Evolutionary conservation across 1,140 invertebrate species (phyloP).

Genomic region (Drosophila yakuba): DNA sequence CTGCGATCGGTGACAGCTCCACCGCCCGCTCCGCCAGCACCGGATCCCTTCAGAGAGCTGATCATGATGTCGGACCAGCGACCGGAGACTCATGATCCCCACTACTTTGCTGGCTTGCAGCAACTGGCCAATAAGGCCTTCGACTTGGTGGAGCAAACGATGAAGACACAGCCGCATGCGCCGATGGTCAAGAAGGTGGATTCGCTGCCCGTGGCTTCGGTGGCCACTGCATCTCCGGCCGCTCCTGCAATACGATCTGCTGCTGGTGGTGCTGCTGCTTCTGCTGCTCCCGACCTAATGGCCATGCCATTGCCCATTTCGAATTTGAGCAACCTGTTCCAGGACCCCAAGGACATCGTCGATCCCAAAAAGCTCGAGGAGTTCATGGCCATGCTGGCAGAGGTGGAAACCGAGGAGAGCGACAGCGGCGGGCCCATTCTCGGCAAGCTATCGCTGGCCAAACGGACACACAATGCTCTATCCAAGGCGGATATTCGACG

Average conservation of each 20-base stretch:
- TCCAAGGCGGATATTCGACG: slow-evolving; percentile 83
- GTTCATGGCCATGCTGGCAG: slow-evolving; percentile 85
- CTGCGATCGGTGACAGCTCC: slow-evolving; percentile 42
- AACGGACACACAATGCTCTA: slow-evolving; percentile 87
- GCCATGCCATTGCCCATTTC: slow-evolving; percentile 51
- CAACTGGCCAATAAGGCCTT: slow-evolving; percentile 85
- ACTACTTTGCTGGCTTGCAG: slow-evolving; percentile 84
- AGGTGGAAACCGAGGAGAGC: slow-evolving; percentile 88
- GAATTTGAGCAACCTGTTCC: slow-evolving; percentile 74
- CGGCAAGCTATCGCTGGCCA: slow-evolving; percentile 87
- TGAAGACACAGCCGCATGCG: slow-evolving; percentile 66
- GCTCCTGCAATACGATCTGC: neutral
- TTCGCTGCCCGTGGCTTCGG: neutral
- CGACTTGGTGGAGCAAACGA: slow-evolving; percentile 81
- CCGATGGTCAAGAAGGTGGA: slow-evolving; percentile 26
- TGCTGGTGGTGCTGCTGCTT: neutral
- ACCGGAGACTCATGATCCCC: slow-evolving; percentile 84
- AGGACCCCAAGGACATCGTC: slow-evolving; percentile 82
- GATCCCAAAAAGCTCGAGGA: slow-evolving; percentile 85
- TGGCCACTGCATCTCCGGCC: neutral
- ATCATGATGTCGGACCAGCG: slow-evolving; percentile 85
- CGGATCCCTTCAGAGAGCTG: slow-evolving; percentile 86
- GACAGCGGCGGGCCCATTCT: slow-evolving; percentile 87
- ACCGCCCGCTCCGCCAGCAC: slow-evolving; percentile 21
- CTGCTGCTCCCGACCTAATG: slow-evolving; percentile 2